phyloP scores from a whole-genome alignment of 2,888 invertebrate genomes.

The Amphipyra berbera region DNA sequence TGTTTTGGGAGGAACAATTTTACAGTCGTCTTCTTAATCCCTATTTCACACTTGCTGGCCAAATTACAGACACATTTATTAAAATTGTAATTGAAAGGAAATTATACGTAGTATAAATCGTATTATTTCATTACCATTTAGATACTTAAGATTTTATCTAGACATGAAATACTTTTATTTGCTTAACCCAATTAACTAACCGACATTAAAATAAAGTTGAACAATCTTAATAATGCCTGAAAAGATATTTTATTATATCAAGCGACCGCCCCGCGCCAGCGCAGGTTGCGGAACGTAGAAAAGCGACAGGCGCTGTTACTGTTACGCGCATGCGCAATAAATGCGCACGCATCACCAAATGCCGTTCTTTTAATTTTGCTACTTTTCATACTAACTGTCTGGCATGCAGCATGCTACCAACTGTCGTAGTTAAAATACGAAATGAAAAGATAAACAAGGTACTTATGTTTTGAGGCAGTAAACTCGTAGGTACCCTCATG shows the following conservation, averaged over 20 bases:
- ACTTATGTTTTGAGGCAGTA: not conserved
- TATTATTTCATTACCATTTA: conserved; percentile 15
- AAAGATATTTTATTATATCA: conserved; percentile 2
- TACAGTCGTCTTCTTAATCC: conserved; percentile 29
- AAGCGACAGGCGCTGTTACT: conserved; percentile 58
- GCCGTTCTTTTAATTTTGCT: conserved; percentile 43
- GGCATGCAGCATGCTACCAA: conserved; percentile 25
- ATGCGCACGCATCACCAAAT: conserved; percentile 28
- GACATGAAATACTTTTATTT: conserved; percentile 15
- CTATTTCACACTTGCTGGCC: conserved; percentile 28
- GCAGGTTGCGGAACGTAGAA: conserved; percentile 62
- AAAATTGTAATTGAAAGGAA: conserved; percentile 34
- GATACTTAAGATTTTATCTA: conserved; percentile 14
- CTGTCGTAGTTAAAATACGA: conserved; percentile 8
- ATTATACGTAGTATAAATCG: conserved; percentile 15
- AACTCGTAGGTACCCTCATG: conserved; percentile 15
- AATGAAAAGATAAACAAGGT: conserved; percentile 23
- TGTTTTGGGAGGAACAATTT: conserved; percentile 41
- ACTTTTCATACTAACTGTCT: conserved; percentile 27
- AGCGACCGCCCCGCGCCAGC: conserved; percentile 4
- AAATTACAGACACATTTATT: conserved; percentile 26
- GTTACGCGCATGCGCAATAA: conserved; percentile 49
- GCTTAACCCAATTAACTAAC: conserved; percentile 9
- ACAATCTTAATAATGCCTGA: not conserved
- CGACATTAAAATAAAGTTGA: not conserved